A percentile compares a stretch with the other conserved stretches of the same genome.
phyloP scores from a whole-genome alignment of 2,113 vertebrate genomes.

The Entelurus aequoreus region DNA sequence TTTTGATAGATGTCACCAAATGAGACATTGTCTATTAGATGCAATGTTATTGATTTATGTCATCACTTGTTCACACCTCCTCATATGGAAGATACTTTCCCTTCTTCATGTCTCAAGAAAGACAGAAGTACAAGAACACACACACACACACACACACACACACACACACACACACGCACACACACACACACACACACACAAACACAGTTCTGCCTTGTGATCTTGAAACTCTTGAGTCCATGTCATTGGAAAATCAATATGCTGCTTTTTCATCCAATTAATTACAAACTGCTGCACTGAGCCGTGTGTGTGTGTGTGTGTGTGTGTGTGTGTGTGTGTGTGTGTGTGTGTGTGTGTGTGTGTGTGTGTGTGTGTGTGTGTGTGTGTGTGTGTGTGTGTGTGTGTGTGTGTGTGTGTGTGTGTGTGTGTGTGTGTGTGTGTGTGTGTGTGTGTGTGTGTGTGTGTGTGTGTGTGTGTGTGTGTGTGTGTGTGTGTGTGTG shows the following conservation, averaged over 20 bases:
- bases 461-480: too few relatives aligned
- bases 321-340: conserved; percentile 2
- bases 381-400: conserved; percentile 17
- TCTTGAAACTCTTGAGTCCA: conserved; percentile 50
- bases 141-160: conserved; percentile 25
- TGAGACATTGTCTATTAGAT: too few relatives aligned
- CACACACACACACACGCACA: conserved; percentile 19
- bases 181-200: conserved; percentile 26
- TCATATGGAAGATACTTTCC: too few relatives aligned
- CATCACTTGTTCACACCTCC: too few relatives aligned
- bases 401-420: conserved; percentile 3
- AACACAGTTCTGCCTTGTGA: conserved; percentile 32
- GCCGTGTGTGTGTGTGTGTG: conserved; percentile 22
- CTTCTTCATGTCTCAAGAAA: too few relatives aligned
- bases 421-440: too few relatives aligned
- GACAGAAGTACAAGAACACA: background rate
- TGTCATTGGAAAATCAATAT: conserved; percentile 70
- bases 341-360: conserved; percentile 18
- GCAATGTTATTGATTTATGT: too few relatives aligned
- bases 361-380: conserved; percentile 3
- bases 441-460: too few relatives aligned
- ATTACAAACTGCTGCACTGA: conserved; percentile 59
- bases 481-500: conserved; percentile 27
- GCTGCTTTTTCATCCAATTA: conserved; percentile 65
- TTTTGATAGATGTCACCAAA: too few relatives aligned